phyloP scores from a whole-genome alignment of 2,113 vertebrate genomes.

The Toxostoma redivivum region DNA sequence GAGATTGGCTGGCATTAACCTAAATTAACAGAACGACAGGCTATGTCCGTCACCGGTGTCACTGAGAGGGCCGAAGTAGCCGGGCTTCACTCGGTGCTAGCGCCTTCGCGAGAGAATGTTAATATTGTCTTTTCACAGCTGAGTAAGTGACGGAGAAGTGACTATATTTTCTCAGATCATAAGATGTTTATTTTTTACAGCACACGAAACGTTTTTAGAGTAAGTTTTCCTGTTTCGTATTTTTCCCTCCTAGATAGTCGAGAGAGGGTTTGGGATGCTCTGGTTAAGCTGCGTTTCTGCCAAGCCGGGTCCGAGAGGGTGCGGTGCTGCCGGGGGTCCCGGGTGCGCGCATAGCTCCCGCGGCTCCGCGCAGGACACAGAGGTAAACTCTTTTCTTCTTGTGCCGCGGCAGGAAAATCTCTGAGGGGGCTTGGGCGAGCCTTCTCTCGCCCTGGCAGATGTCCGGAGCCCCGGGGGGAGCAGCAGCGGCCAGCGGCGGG shows the following conservation, averaged over 20 bases:
- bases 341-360: no score
- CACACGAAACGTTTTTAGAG: background rate
- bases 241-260: accelerated
- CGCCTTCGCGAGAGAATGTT: accelerated
- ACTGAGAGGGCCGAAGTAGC: background rate
- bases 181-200: background rate
- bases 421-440: background rate
- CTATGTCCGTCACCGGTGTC: accelerated
- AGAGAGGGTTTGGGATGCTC: no score
- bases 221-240: background rate
- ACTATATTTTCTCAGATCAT: background rate
- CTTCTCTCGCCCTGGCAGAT: background rate
- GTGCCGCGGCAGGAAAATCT: background rate
- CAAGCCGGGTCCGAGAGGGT: background rate
- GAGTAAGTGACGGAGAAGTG: background rate
- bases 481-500: background rate
- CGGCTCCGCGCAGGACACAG: background rate
- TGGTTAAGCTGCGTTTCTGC: background rate
- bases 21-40: background rate
- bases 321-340: background rate
- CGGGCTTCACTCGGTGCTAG: accelerated
- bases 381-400: accelerated
- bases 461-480: background rate
- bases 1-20: background rate
- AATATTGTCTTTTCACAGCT: background rate